A percentile compares a stretch with the other conserved stretches of the same genome.
phyloP scores from a whole-genome alignment of 2,797 vertebrate genomes.

The Crenichthys baileyi region DNA sequence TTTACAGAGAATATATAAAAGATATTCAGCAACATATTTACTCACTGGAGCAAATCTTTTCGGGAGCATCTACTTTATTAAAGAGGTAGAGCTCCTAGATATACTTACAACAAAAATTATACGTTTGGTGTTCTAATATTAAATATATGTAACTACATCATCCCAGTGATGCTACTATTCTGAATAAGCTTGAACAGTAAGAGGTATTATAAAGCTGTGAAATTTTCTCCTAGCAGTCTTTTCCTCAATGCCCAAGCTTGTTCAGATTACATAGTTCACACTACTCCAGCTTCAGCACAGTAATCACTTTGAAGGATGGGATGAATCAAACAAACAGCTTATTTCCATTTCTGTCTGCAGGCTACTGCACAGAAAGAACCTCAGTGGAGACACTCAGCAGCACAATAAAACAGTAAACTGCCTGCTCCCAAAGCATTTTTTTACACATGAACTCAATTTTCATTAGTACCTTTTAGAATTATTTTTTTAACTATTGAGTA shows the following conservation, averaged over 20 bases:
- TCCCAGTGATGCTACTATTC: constrained; percentile 3
- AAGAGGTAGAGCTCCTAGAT: background rate
- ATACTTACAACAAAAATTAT: background rate
- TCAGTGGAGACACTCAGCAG: constrained; percentile 10
- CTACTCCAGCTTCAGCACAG: constrained; percentile 22
- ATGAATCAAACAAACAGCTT: constrained; percentile 18
- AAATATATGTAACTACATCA: constrained; percentile 5
- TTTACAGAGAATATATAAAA: background rate
- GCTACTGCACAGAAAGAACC: constrained; percentile 20
- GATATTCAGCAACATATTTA: background rate
- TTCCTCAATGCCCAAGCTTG: constrained; percentile 23
- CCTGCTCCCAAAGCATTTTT: constrained; percentile 8
- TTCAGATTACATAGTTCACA: constrained; percentile 51
- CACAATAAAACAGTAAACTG: constrained; percentile 12
- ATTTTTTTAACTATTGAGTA: constrained; percentile 16
- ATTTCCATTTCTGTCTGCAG: constrained; percentile 15
- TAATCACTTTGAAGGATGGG: constrained; percentile 27
- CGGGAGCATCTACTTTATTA: background rate
- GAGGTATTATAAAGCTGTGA: constrained; percentile 1
- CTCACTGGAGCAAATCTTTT: background rate
- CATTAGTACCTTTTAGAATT: constrained; percentile 21
- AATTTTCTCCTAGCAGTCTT: constrained; percentile 20
- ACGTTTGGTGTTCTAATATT: background rate
- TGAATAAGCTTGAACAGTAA: constrained; percentile 1
- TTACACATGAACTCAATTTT: constrained; percentile 14